A percentile compares a stretch with the other conserved stretches of the same genome.
Conservation (phyloP, 1,140 invertebrate species). For the Drosophila setifemur region DNA sequence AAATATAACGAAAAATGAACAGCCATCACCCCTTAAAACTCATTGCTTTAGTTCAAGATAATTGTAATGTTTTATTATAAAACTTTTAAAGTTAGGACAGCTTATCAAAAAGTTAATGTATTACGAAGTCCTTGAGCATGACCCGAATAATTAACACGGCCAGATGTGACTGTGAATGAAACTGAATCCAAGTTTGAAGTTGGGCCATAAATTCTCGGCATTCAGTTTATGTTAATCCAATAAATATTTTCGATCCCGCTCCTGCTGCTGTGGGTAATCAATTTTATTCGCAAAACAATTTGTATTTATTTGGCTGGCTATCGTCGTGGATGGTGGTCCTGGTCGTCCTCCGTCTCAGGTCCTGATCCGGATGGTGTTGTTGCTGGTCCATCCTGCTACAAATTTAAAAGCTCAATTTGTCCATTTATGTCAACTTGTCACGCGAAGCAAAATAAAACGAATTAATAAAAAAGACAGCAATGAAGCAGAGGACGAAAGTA, state of each 20-base stretch:
- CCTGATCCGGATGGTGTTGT: background rate
- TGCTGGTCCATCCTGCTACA: slow-evolving; percentile 50
- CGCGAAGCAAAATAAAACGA: slow-evolving; percentile 79
- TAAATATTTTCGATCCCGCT: slow-evolving; percentile 53
- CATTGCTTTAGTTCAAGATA: background rate
- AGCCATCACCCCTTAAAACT: too few species aligned
- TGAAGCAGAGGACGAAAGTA: slow-evolving; percentile 26
- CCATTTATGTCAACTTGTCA: slow-evolving; percentile 81
- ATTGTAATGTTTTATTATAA: background rate
- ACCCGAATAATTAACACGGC: slow-evolving; percentile 26
- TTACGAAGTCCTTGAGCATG: slow-evolving; percentile 1
- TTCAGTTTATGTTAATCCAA: slow-evolving; percentile 75
- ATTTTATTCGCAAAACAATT: slow-evolving; percentile 78
- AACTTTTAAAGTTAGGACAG: background rate
- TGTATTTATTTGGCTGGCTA: slow-evolving; percentile 64
- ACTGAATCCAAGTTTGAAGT: slow-evolving; percentile 16
- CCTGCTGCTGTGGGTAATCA: slow-evolving; percentile 54
- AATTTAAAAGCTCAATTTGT: slow-evolving; percentile 81
- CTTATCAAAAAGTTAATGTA: background rate
- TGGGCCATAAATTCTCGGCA: slow-evolving; percentile 37
- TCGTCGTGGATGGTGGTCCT: slow-evolving; percentile 38
- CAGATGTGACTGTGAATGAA: background rate
- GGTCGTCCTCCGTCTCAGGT: slow-evolving; percentile 12
- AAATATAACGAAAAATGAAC: too few species aligned
- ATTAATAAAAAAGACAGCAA: slow-evolving; percentile 70